phyloP scores from a whole-genome alignment of 1,140 invertebrate species.

The Camponotus floridanus region DNA sequence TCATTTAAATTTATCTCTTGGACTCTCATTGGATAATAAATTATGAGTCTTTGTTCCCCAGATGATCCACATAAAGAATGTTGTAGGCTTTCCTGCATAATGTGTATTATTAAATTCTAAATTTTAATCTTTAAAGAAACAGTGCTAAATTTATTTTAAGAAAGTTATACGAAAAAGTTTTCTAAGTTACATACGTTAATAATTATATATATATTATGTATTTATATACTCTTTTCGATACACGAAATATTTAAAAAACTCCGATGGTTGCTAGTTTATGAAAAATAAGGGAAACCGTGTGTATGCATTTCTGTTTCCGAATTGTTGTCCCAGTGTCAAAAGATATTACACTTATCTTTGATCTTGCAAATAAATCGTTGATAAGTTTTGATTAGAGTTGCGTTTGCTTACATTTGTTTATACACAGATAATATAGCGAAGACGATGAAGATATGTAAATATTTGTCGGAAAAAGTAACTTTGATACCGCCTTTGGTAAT shows the following conservation, averaged over 20 bases:
- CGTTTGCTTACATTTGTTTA: conserved; percentile 63
- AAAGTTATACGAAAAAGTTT: conserved; percentile 26
- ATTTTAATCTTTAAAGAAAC: conserved; percentile 39
- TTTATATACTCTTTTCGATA: neutral
- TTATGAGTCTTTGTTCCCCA: conserved; percentile 40
- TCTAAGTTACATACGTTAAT: conserved; percentile 46
- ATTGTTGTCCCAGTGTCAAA: conserved; percentile 40
- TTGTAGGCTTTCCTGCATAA: conserved; percentile 65
- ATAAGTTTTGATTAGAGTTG: conserved; percentile 56
- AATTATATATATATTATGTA: conserved; percentile 14
- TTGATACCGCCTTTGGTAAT: conserved; percentile 48
- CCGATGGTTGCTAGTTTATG: conserved; percentile 36
- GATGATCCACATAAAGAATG: conserved; percentile 69
- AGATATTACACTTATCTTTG: conserved; percentile 53
- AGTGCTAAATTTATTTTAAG: conserved; percentile 46
- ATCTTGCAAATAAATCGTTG: conserved; percentile 44
- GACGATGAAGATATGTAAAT: conserved; percentile 67
- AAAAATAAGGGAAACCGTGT: conserved; percentile 14
- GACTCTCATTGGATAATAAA: conserved; percentile 51
- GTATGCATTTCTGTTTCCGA: conserved; percentile 40
- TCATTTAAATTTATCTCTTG: conserved; percentile 24
- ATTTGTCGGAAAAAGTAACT: conserved; percentile 63
- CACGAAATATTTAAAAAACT: conserved; percentile 8
- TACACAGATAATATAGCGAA: conserved; percentile 51
- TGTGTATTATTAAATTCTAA: conserved; percentile 54